A percentile compares a stretch with the other conserved stretches of the same genome.
Conservation (phyloP, 1,140 invertebrate genomes). For the Papilio dardanus region DNA sequence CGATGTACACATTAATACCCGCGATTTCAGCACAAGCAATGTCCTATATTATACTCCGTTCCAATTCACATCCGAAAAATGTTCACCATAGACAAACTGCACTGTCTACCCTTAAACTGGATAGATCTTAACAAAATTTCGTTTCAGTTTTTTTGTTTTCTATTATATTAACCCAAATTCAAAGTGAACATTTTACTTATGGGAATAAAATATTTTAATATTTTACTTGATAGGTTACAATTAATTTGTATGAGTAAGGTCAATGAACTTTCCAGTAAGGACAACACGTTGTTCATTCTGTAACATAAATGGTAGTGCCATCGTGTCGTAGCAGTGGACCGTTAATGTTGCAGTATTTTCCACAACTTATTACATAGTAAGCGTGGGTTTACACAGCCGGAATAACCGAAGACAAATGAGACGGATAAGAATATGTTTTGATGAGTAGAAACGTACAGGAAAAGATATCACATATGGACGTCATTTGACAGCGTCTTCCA, state of each 20-base stretch:
- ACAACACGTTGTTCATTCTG: conserved; percentile 12
- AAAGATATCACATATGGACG: too few relatives aligned
- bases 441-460: too few relatives aligned
- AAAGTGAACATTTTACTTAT: too few relatives aligned
- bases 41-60: neutral
- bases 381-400: neutral
- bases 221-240: neutral
- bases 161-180: too few relatives aligned
- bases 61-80: too few relatives aligned
- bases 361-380: neutral
- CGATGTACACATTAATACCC: neutral
- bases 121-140: too few relatives aligned
- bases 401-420: neutral
- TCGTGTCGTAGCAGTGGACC: conserved; percentile 7
- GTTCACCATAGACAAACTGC: too few relatives aligned
- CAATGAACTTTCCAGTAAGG: conserved; percentile 7
- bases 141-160: too few relatives aligned
- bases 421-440: too few relatives aligned
- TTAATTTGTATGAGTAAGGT: neutral
- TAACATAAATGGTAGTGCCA: conserved; percentile 16
- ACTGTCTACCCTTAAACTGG: too few relatives aligned
- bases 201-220: too few relatives aligned
- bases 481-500: too few relatives aligned
- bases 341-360: neutral
- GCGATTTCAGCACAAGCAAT: neutral